Evolutionary conservation across 2,797 vertebrate genomes (phyloP).

Genomic region (Syngnathus acus): DNA sequence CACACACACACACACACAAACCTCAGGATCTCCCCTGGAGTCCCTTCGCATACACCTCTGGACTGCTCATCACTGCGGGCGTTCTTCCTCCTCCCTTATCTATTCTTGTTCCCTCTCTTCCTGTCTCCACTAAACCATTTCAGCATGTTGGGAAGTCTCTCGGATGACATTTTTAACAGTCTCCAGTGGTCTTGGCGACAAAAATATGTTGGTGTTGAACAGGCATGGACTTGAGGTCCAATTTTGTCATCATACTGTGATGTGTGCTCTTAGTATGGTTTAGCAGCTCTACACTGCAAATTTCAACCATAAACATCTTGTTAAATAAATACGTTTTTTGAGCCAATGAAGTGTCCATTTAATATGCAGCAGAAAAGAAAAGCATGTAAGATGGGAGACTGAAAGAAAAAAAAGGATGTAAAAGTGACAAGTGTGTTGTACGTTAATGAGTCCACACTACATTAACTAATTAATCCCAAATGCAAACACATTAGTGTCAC

Average conservation of each 20-base stretch:
- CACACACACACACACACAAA: slow-evolving; percentile 17
- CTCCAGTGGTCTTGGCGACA: slow-evolving; percentile 1
- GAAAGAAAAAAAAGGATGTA: neutral
- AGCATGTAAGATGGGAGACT: too few relatives aligned
- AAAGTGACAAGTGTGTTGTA: neutral
- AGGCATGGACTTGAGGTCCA: neutral
- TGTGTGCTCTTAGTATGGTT: neutral
- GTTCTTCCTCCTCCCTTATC: slow-evolving; percentile 22
- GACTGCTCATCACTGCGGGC: slow-evolving; percentile 45
- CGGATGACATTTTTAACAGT: neutral
- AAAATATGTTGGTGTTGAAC: neutral
- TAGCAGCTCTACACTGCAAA: neutral
- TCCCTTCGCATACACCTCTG: slow-evolving; percentile 39
- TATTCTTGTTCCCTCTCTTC: slow-evolving; percentile 17
- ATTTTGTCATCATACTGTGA: neutral
- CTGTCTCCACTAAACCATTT: slow-evolving; percentile 17
- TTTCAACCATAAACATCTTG: neutral
- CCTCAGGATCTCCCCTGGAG: slow-evolving; percentile 45
- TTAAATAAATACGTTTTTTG: neutral
- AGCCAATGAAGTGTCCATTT: neutral
- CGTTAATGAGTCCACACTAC: neutral
- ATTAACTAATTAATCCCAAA: slow-evolving; percentile 3
- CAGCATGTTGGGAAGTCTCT: neutral
- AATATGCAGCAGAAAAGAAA: neutral
- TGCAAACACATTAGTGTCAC: slow-evolving; percentile 1